Base-by-base conservation (phyloP, 1,140 invertebrate genomes). In the Drosophila equinoxialis region DNA sequence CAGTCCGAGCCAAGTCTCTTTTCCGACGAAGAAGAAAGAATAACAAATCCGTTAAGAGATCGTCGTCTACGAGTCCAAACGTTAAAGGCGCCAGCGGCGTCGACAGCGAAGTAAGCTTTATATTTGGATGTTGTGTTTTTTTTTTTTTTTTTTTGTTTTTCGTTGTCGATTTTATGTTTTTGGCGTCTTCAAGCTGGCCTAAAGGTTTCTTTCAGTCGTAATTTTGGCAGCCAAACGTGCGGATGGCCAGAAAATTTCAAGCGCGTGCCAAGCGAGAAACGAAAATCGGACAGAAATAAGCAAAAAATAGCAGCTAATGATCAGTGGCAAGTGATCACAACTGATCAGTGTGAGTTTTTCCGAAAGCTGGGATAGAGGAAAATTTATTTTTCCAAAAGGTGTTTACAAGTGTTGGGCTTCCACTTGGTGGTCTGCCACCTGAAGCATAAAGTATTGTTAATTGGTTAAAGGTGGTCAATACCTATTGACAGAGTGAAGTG, bases 211-310 rank as follows among this genome's bases (percentile, higher is more conserved):
- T 81, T 89, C 85, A 89, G 84, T 89, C 77, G 84, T 75, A 45
- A 71, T 89, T 89, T 89, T 89, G 84, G 84, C 74, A 89, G 84
- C 80, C 85, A 68, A 89, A 81, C 85, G 84, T 79, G 84, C 85
- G 85, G 77, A 71, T 83, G 84, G 70, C 72, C 65, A 65, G 70
- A 17, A 61, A n/a, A 48, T 30, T 30, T 54, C 20, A 64, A 62
- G 69, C 75, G 73, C 70, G 59, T 30, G 5, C 30, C 39, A 35
- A 59, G 4, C 2, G 42, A 41, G 60, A 68, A 65, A 70, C 59
- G 69, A 68, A 66, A 62, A 54, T 17, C 14, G 14, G 58, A 37
- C 30, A 61, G 39, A 5, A 20, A 48, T 41, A 45, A 8, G 7
- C 35, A 37, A 37, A 13, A 58, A 35, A 2, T 23, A 10, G 17